Percentiles rank a stretch among this genome's conserved stretches.
Conservation (phyloP, 2,113 vertebrate genomes). For the Entelurus aequoreus region DNA sequence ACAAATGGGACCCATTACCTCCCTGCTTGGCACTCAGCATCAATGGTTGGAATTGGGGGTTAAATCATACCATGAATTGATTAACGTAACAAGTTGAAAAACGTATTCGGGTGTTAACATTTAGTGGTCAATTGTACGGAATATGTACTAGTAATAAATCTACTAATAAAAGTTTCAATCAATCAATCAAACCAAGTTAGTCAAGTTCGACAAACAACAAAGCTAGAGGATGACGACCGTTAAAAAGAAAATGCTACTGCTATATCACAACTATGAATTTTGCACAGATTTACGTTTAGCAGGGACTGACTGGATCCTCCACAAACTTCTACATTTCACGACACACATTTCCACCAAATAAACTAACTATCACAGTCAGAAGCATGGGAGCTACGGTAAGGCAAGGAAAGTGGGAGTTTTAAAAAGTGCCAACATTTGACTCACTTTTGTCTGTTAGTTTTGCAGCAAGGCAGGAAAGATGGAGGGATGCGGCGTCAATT, state of each 20-base stretch:
- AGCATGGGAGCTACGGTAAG: not conserved
- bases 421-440: conserved; percentile 25
- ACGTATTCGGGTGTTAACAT: too few species aligned
- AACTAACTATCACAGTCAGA: not conserved
- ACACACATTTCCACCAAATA: conserved; percentile 1
- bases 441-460: conserved; percentile 59
- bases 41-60: too few species aligned
- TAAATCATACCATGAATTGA: too few species aligned
- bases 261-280: conserved; percentile 6
- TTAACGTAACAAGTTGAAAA: too few species aligned
- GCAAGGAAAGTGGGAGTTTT: too few species aligned
- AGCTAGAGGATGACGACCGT: not conserved
- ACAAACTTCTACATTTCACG: not conserved
- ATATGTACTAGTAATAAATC: too few species aligned
- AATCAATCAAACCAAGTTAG: not conserved
- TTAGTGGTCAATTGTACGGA: too few species aligned
- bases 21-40: too few species aligned
- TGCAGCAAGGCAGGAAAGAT: conserved; percentile 12
- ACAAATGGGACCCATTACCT: too few species aligned
- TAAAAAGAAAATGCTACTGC: not conserved
- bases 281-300: conserved; percentile 21
- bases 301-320: conserved; percentile 19
- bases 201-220: not conserved
- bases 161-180: too few species aligned
- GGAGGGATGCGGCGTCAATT: not conserved